A percentile compares a stretch with the other conserved stretches of the same genome.
Conservation (phyloP, 2,888 invertebrate genomes). For the Escarpia spicata region DNA sequence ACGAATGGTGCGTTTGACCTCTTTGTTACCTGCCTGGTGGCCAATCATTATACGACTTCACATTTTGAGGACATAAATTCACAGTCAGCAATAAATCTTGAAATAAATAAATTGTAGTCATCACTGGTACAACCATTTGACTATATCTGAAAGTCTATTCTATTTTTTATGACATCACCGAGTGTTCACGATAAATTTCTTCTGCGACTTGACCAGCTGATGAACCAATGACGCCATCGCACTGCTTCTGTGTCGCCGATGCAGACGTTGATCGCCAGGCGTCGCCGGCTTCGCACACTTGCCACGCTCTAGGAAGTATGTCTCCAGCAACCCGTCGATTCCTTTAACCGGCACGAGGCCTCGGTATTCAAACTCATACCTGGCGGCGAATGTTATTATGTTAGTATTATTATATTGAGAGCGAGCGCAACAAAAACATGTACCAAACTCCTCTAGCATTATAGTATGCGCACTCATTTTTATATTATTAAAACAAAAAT, state of each 20-base stretch:
- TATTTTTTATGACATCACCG: not conserved
- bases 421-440: not conserved
- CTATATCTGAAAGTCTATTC: not conserved
- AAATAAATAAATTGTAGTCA: too few species aligned
- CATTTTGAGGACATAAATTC: not conserved
- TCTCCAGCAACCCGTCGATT: constrained; percentile 7
- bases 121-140: not conserved
- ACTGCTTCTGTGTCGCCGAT: not conserved
- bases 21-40: too few species aligned
- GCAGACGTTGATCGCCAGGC: not conserved
- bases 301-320: not conserved
- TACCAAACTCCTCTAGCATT: not conserved
- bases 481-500: too few species aligned
- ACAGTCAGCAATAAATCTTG: not conserved
- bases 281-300: not conserved
- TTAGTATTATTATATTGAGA: not conserved
- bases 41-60: not conserved
- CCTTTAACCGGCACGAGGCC: not conserved
- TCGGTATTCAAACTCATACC: constrained; percentile 12
- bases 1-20: too few species aligned
- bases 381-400: not conserved
- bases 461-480: too few species aligned
- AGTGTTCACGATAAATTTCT: not conserved
- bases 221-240: not conserved
- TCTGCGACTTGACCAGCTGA: not conserved